Conservation (phyloP, 2,888 invertebrate genomes). For the Heliconius erato region DNA sequence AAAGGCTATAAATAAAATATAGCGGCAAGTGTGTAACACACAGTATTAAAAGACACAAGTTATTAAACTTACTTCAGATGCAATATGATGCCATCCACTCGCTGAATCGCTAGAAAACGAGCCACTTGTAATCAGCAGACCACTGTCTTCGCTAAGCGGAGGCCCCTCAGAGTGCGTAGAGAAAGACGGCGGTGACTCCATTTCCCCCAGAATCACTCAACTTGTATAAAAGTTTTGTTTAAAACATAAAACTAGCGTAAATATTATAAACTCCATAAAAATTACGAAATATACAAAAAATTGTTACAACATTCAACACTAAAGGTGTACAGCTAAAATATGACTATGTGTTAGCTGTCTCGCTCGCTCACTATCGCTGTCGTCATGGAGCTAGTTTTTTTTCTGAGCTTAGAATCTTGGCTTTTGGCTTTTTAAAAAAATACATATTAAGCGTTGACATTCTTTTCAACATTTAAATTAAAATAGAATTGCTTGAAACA, state of each 20-base stretch:
- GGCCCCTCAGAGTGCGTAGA: constrained; percentile 91
- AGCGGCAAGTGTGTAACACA: constrained; percentile 28
- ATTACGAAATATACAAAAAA: constrained; percentile 57
- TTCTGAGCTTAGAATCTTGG: constrained; percentile 2
- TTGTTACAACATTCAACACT: constrained; percentile 56
- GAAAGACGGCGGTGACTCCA: constrained; percentile 92
- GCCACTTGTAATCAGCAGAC: constrained; percentile 89
- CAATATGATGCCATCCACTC: constrained; percentile 88
- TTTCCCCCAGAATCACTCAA: constrained; percentile 70
- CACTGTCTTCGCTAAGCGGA: constrained; percentile 91
- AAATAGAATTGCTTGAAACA: background rate
- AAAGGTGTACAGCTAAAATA: constrained; percentile 46
- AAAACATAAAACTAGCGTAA: constrained; percentile 63
- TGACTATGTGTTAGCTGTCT: constrained; percentile 43
- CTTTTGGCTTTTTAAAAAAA: background rate
- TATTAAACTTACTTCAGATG: constrained; percentile 86
- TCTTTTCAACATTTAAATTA: background rate
- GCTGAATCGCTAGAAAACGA: constrained; percentile 91
- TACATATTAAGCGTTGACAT: background rate
- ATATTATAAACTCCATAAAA: constrained; percentile 60
- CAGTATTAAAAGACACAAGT: constrained; percentile 40
- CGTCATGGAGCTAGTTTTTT: constrained; percentile 42
- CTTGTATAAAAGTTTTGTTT: constrained; percentile 57
- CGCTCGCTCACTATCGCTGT: constrained; percentile 42
- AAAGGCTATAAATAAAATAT: constrained; percentile 30